A percentile compares a stretch with the other conserved stretches of the same genome.
Conservation (phyloP, 2,113 vertebrate genomes). For the Hippocampus barbouri region DNA sequence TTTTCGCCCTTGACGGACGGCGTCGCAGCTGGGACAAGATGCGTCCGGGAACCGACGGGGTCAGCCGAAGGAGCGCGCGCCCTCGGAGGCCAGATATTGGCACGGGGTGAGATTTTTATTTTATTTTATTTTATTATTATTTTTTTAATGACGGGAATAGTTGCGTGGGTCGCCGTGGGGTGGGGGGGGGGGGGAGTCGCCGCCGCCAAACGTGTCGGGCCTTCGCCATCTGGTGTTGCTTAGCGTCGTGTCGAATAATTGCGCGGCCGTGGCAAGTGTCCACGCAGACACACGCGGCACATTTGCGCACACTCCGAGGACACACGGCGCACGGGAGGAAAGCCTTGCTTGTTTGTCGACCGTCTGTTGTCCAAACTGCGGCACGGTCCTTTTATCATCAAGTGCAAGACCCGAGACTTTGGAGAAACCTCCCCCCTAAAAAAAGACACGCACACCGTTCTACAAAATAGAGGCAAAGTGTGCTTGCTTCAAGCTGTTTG, state of each 20-base stretch:
- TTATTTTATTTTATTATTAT: not conserved
- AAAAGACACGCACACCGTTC: too few species aligned
- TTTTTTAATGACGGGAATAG: constrained; percentile 15
- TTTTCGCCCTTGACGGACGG: not conserved
- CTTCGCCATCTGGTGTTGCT: constrained; percentile 62
- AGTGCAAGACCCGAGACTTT: too few species aligned
- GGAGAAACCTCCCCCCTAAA: too few species aligned
- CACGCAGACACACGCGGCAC: constrained; percentile 26
- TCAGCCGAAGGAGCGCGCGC: not conserved
- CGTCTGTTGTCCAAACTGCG: not conserved
- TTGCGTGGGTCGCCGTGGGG: constrained; percentile 24
- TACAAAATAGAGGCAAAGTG: too few species aligned
- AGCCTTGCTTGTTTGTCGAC: not conserved
- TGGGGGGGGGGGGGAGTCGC: not conserved
- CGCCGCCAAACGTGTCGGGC: constrained; percentile 41
- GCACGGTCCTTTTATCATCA: too few species aligned
- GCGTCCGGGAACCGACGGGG: constrained; percentile 14
- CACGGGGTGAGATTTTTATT: not conserved
- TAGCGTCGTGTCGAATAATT: constrained; percentile 49
- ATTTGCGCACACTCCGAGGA: not conserved
- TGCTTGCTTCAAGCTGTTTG: too few species aligned
- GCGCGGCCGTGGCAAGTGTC: constrained; percentile 49
- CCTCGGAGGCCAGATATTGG: not conserved
- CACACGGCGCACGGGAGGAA: not conserved
- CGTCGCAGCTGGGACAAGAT: constrained; percentile 8